phyloP scores from a whole-genome alignment of 2,797 vertebrate genomes.

The Argyrosomus regius region DNA sequence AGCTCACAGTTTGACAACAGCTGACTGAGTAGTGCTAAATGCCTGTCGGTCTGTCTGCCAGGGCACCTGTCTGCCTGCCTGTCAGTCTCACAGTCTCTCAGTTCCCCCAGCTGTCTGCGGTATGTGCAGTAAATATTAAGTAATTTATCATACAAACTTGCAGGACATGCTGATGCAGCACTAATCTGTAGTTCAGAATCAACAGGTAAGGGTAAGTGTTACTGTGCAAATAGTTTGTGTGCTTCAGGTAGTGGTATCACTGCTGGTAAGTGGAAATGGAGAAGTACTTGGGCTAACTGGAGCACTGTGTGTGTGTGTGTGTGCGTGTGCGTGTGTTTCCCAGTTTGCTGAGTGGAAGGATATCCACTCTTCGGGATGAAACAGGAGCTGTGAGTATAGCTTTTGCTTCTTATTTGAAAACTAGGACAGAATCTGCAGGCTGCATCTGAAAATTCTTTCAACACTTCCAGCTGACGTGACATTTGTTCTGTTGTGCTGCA shows the following conservation, averaged over 20 bases:
- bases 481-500: slow-evolving; percentile 23
- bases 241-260: slow-evolving; percentile 13
- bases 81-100: slow-evolving; percentile 28
- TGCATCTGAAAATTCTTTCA: neutral
- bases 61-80: slow-evolving; percentile 44
- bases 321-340: slow-evolving; percentile 64
- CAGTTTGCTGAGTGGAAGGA: slow-evolving; percentile 98
- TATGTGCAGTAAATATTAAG: neutral
- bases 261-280: slow-evolving; percentile 48
- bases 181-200: slow-evolving; percentile 7
- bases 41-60: slow-evolving; percentile 42
- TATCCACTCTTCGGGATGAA: slow-evolving; percentile 98
- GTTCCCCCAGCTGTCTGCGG: slow-evolving; percentile 46
- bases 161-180: slow-evolving; percentile 5
- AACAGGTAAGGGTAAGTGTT: neutral
- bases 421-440: slow-evolving; percentile 18
- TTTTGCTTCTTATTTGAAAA: slow-evolving; percentile 42
- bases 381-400: slow-evolving; percentile 97
- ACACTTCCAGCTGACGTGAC: slow-evolving; percentile 6
- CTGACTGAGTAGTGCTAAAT: slow-evolving; percentile 58
- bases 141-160: neutral
- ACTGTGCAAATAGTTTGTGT: slow-evolving; percentile 5
- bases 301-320: slow-evolving; percentile 42
- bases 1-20: slow-evolving; percentile 64
- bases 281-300: slow-evolving; percentile 42